phyloP scores from a whole-genome alignment of 1,140 invertebrate genomes.

The Drosophila tropicalis region DNA sequence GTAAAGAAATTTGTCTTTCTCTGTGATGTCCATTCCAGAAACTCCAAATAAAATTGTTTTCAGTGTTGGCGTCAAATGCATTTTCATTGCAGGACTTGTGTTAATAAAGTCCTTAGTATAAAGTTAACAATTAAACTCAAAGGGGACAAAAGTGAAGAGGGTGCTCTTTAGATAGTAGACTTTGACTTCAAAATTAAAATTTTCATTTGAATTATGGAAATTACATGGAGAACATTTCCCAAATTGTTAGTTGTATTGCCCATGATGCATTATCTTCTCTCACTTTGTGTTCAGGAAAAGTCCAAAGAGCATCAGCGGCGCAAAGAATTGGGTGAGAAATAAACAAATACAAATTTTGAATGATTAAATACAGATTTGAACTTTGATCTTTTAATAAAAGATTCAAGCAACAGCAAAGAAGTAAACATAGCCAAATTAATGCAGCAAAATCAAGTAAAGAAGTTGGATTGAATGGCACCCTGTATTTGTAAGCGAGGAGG shows the following conservation, averaged over 20 bases:
- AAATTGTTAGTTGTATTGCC: slow-evolving; percentile 56
- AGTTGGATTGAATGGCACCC: slow-evolving; percentile 31
- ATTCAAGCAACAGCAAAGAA: slow-evolving; percentile 13
- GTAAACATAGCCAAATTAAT: slow-evolving; percentile 21
- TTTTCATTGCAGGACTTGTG: slow-evolving; percentile 23
- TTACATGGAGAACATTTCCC: slow-evolving; percentile 49
- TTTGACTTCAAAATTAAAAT: neutral
- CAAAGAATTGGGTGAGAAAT: slow-evolving; percentile 36
- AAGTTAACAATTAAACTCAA: slow-evolving; percentile 65
- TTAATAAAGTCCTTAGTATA: slow-evolving; percentile 70
- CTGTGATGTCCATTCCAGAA: neutral
- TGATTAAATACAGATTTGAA: neutral
- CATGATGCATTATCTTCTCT: slow-evolving; percentile 36
- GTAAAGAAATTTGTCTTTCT: neutral
- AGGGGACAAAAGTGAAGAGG: slow-evolving; percentile 40
- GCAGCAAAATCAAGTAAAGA: slow-evolving; percentile 4
- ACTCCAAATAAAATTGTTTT: slow-evolving; percentile 6
- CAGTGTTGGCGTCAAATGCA: slow-evolving; percentile 45
- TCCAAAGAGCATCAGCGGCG: slow-evolving; percentile 36
- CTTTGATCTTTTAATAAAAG: slow-evolving; percentile 1
- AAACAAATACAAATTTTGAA: too few relatives aligned
- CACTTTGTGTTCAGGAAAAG: slow-evolving; percentile 21
- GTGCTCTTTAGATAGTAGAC: slow-evolving; percentile 26
- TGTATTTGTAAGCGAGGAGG: slow-evolving; percentile 46
- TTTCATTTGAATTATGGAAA: slow-evolving; percentile 23